These are phyloP conservation scores for Nasonia vitripennis DNA, from an alignment of 1,140 invertebrate genomes.

Conservation along the genomic window DNA sequence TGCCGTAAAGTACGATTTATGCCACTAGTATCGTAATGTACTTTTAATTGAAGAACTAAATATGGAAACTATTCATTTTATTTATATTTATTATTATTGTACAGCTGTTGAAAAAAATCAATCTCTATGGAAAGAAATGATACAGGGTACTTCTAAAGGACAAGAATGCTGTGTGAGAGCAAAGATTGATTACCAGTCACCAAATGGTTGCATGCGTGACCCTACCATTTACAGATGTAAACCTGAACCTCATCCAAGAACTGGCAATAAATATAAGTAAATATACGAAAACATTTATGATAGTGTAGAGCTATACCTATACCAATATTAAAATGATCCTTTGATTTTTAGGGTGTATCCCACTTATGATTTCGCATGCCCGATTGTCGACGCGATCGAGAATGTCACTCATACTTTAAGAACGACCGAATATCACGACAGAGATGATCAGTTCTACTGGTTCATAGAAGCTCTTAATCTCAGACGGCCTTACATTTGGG, in stretches of 20 bases:
- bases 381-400: conserved; percentile 98
- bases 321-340: conserved; percentile 37
- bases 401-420: conserved; percentile 97
- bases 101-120: conserved; percentile 91
- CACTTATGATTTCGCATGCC: conserved; percentile 99
- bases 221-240: conserved; percentile 99
- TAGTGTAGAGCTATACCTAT: conserved; percentile 42
- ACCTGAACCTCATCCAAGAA: conserved; percentile 92
- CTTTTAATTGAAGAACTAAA: background rate
- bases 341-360: conserved; percentile 91
- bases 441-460: conserved; percentile 99
- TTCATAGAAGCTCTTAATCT: conserved; percentile 91
- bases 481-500: conserved; percentile 95
- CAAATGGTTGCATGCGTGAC: conserved; percentile 98
- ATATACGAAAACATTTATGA: conserved; percentile 46
- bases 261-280: conserved; percentile 97
- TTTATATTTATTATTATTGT: conserved; percentile 56
- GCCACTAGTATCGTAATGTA: too few relatives aligned
- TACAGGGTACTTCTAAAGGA: conserved; percentile 86
- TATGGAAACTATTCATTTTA: conserved; percentile 37
- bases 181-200: conserved; percentile 97
- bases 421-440: conserved; percentile 98
- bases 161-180: conserved; percentile 94
- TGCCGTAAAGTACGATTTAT: too few relatives aligned
- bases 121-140: conserved; percentile 96